Base-by-base conservation (phyloP, 1,140 invertebrate species). In the Drosophila neocordata region DNA sequence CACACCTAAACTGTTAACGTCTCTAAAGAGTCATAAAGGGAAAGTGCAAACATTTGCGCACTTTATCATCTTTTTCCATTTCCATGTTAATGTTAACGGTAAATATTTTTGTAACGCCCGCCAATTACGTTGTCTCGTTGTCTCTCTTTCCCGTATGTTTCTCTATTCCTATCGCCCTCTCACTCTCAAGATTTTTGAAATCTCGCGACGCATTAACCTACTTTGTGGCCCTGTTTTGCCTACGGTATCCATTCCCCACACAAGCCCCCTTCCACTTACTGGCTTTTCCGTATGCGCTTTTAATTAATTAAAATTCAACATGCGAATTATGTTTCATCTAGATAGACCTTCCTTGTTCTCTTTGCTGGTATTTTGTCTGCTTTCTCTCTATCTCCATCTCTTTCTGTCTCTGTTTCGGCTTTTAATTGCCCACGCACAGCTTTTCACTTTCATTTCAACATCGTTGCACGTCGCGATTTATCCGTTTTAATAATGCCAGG, bases 1-100 rank as follows among this genome's bases (percentile, higher is more conserved):
- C 72, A 77, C 80, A 76, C 74, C 59, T 62, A 57, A 71, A 75
- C 52, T 75, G 72, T 68, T 38, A 24, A 35, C 41, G 69, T 87
- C 83, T 87, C 82, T 65, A 64, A 87, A 83, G 83, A 88, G 78
- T 76, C 82, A 58, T 87, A 87, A 87, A 88, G 82, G 83, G 75
- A 87, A 88, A 87, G 82, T 88, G 82, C 82, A 83, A 87, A 87
- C 82, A 87, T 88, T 87, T 88, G 82, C 78, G 75, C 82, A 88
- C 75, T 88, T 87, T 88, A 87, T 87, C 82, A 87, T 87, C 71
- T 82, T 88, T 84, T 87, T 66, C 78, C 78, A 76, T 82, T 87
- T 81, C 70, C 80, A 71, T 73, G 67, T 73, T 67, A 65, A 81
- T 57, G 65, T 67, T 68, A 65, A 78, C 78, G 79, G 82, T 85